A percentile compares a stretch with the other conserved stretches of the same genome.
Evolutionary conservation across 1,140 invertebrate species (phyloP).

Genomic region (Zaprionus inermis): DNA sequence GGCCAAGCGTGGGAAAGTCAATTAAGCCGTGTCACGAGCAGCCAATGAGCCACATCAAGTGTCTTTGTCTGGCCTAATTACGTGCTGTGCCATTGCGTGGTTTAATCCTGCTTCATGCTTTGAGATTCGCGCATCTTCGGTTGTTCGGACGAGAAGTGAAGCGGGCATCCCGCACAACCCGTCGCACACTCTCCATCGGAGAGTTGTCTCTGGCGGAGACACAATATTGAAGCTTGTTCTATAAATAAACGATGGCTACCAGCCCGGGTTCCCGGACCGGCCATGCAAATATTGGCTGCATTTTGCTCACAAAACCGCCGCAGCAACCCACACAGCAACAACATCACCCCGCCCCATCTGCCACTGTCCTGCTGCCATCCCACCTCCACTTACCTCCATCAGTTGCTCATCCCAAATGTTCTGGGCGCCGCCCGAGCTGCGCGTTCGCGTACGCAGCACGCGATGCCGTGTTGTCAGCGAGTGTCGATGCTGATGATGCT

Average conservation of each 20-base stretch:
- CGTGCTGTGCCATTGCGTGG: conserved; percentile 34
- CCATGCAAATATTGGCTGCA: conserved; percentile 15
- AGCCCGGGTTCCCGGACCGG: not conserved
- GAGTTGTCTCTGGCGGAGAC: conserved; percentile 13
- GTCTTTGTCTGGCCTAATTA: conserved; percentile 42
- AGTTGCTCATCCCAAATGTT: conserved; percentile 85
- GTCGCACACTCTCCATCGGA: not conserved
- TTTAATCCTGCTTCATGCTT: conserved; percentile 25
- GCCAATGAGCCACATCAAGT: not conserved
- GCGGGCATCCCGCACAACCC: too few relatives aligned
- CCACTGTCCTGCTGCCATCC: not conserved
- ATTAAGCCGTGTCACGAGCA: conserved; percentile 1
- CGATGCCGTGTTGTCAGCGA: conserved; percentile 79
- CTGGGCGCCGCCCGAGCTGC: conserved; percentile 78
- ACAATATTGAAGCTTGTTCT: conserved; percentile 31
- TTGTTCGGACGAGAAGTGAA: too few relatives aligned
- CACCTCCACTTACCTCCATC: conserved; percentile 84
- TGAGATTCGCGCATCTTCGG: conserved; percentile 1
- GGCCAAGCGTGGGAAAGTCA: conserved; percentile 12
- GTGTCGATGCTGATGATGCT: conserved; percentile 76
- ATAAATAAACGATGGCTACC: conserved; percentile 50
- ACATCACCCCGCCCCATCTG: not conserved
- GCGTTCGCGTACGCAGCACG: conserved; percentile 68
- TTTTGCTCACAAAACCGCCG: too few relatives aligned
- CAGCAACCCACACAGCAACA: not conserved